Base-by-base conservation (phyloP, 2,888 invertebrate species). In the Lobophora halterata region DNA sequence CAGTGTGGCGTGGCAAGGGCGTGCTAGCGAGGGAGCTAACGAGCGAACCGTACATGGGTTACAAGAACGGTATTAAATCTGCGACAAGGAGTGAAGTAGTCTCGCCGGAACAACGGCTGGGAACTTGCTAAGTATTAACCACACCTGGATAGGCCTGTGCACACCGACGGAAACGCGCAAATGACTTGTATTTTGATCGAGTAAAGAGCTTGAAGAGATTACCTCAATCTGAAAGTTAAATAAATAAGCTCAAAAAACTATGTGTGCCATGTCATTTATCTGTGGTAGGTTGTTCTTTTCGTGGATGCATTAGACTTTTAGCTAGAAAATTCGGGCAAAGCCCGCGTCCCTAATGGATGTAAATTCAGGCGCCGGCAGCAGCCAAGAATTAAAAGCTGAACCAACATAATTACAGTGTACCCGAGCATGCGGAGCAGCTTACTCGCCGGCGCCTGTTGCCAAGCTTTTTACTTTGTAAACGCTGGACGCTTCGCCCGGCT, bases 331-430 rank as follows among this genome's bases (percentile, higher is more conserved):
- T 40, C 38, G 34, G 44, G 39, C 35, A 47, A 52, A 50, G 44
- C 31, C 41, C 43, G 31, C 46, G 31, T 37, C 26, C 20, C 46
- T 43, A 46, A 44, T 43, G 40, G 49, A 40, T 40, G 46, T 39
- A 41, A 40, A 27, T 33, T 29, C 14, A 10, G n/a, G n/a, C n/a
- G 17, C 29, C 13, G 19, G n/a, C 6, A n/a, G n/a, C n/a, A n/a
- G 30, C 40, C 17, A 33, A 38, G 27, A 33, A 46, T 39, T 47
- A 27, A 36, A 45, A 52, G 45, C 55, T 49, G 45, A 53, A 48
- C 49, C 58, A 61, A 56, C 50, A 53, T 52, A 46, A 52, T 55
- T 55, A 57, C 40, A 46, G n/a, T n/a, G 42, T 17, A 2, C 17
- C 6, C 17, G 3, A 17, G 17, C 5, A 17, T 2, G 3, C n/a